These are phyloP conservation scores for Bombus fervidus DNA, from an alignment of 1,140 invertebrate species.

Conservation along the genomic window DNA sequence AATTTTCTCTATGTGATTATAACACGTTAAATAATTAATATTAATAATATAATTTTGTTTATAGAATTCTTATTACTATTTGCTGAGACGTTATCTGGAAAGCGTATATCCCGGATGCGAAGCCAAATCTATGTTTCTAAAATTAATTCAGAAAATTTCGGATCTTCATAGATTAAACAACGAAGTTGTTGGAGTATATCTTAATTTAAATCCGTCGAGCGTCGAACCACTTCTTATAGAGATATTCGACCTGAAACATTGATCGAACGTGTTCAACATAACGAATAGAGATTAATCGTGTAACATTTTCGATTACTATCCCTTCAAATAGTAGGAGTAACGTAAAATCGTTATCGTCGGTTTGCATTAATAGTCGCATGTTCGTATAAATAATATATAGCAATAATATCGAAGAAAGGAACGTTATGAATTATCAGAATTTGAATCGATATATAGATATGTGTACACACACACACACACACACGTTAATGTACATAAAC, in stretches of 20 bases:
- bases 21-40: not conserved
- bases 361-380: slow-evolving; percentile 15
- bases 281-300: not conserved
- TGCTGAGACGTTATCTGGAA: slow-evolving; percentile 93
- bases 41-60: slow-evolving; percentile 40
- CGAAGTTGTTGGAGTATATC: slow-evolving; percentile 92
- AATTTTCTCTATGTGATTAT: not conserved
- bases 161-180: slow-evolving; percentile 93
- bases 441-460: slow-evolving; percentile 4
- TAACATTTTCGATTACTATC: not conserved
- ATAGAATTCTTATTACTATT: slow-evolving; percentile 95
- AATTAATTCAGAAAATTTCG: slow-evolving; percentile 93
- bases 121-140: slow-evolving; percentile 92
- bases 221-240: slow-evolving; percentile 96
- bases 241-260: slow-evolving; percentile 93
- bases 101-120: slow-evolving; percentile 92
- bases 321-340: not conserved
- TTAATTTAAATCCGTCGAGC: slow-evolving; percentile 94
- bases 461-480: not conserved
- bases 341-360: not conserved
- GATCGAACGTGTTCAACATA: slow-evolving; percentile 42
- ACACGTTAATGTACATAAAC: slow-evolving; percentile 17
- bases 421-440: not conserved
- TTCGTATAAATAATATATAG: slow-evolving; percentile 36
- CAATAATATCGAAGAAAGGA: slow-evolving; percentile 25